A percentile compares a stretch with the other conserved stretches of the same genome.
Evolutionary conservation across 2,113 vertebrate genomes (phyloP).

Genomic region (Amblyornis subalaris): DNA sequence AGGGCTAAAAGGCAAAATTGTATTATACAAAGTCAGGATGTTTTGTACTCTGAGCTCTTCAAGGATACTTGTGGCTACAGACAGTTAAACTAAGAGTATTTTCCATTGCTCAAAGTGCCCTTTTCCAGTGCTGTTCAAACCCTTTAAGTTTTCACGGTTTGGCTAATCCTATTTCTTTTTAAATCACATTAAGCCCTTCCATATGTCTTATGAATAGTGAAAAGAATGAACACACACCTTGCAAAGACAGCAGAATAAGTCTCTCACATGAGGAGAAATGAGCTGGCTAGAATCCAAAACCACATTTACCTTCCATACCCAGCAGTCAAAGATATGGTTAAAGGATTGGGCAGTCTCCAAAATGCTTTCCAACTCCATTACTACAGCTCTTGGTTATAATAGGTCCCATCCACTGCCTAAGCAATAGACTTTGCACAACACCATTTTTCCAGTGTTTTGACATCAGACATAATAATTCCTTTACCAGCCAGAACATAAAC

Average conservation of each 20-base stretch:
- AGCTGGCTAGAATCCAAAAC: conserved; percentile 48
- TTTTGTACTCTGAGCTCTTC: neutral
- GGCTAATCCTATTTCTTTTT: conserved; percentile 68
- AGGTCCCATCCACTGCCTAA: neutral
- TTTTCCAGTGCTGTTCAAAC: conserved; percentile 34
- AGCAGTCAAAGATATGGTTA: neutral
- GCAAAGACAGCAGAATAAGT: conserved; percentile 56
- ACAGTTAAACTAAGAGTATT: neutral
- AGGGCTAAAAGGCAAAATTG: neutral
- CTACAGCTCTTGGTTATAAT: neutral
- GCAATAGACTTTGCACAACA: neutral
- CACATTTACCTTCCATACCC: conserved; percentile 28
- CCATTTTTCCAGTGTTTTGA: neutral
- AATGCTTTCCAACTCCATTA: neutral
- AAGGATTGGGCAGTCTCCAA: neutral
- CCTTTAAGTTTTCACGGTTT: conserved; percentile 52
- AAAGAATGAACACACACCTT: conserved; percentile 68
- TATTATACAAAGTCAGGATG: neutral
- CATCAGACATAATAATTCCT: neutral
- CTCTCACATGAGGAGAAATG: conserved; percentile 18
- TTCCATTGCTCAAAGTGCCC: neutral
- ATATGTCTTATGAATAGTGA: conserved; percentile 60
- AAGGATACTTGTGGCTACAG: neutral
- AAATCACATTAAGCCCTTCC: conserved; percentile 66
- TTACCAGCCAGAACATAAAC: neutral